Conservation (phyloP, 2,113 vertebrate species). For the Kryptolebias marmoratus region DNA sequence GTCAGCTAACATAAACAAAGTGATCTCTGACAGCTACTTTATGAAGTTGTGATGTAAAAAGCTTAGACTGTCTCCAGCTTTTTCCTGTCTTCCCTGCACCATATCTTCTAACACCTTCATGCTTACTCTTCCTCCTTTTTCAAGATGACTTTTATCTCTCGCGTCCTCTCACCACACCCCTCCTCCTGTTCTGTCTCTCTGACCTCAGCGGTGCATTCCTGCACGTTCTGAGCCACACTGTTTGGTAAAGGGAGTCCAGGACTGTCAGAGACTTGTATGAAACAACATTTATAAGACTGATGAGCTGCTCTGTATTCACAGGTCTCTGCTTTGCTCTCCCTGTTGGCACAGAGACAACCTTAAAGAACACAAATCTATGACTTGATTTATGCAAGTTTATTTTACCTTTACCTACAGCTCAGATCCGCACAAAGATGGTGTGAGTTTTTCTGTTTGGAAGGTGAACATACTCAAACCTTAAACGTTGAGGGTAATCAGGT, state of each 20-base stretch:
- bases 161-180: conserved; percentile 50
- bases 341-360: neutral
- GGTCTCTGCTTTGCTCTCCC: conserved; percentile 19
- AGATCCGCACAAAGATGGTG: conserved; percentile 3
- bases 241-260: conserved; percentile 16
- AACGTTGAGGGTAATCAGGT: neutral
- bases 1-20: neutral
- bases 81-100: conserved; percentile 9
- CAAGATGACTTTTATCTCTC: conserved; percentile 26
- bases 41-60: neutral
- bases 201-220: conserved; percentile 54
- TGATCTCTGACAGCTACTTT: neutral
- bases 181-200: conserved; percentile 31
- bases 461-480: neutral
- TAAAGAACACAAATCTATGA: conserved; percentile 12
- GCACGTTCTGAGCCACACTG: conserved; percentile 37
- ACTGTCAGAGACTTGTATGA: conserved; percentile 19
- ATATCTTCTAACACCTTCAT: conserved; percentile 9
- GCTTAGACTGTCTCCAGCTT: conserved; percentile 1
- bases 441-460: neutral
- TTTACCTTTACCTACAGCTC: conserved; percentile 1
- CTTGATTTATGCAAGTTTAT: conserved; percentile 1
- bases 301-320: conserved; percentile 2
- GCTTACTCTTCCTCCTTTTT: conserved; percentile 35
- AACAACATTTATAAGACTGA: conserved; percentile 42